Base-by-base conservation (phyloP, 2,888 invertebrate genomes). In the Drosophila atroscutellata region DNA sequence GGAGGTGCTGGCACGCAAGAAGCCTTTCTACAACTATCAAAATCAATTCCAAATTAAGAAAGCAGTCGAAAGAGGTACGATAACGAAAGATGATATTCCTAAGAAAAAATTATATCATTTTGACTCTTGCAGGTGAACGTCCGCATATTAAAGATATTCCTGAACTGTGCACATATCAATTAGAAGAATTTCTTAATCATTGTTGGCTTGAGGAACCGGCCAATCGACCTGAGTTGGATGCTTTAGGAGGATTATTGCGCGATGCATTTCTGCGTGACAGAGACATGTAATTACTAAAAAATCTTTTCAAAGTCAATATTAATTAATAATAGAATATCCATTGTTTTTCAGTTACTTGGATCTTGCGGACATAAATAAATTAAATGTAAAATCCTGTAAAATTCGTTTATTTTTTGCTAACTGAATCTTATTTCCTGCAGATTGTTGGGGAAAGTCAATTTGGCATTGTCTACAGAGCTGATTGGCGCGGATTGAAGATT, bases 1-100 rank as follows among this genome's bases (percentile, higher is more conserved):
- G 63, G 57, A 68, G 26, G 24, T 63, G 0, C 8, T 68, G 20
- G 24, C 68, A 2, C 32, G 36, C 0, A 63, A 51, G 24, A 36
- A 37, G 30, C 34, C 56, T 24, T 63, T 42, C 42, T 30, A 62
- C 37, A 32, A 58, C 1, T 36, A 11, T 26, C 5, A 36, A 20
- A 36, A 18, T 18, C 11, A 36, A 54, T 11, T 18, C 3, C 24
- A 6, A 15, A 5, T 34, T n/a, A 20, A 15, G 9, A 24, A 20
- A 5, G 20, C 15, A 15, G 20, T 52, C 15, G 24, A 52, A 34
- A 9, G 15, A n/a, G 56, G 56, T 28, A 7, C 28, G 28, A 28
- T 42, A 28, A 30, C 0, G 34, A 34, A 34, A 36, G 8, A 15
- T 20, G 1, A 7, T 24, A 13, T 11, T n/a, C 9, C 34, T 2